Conservation (phyloP, 2,113 vertebrate species). For the Phaethon lepturus region DNA sequence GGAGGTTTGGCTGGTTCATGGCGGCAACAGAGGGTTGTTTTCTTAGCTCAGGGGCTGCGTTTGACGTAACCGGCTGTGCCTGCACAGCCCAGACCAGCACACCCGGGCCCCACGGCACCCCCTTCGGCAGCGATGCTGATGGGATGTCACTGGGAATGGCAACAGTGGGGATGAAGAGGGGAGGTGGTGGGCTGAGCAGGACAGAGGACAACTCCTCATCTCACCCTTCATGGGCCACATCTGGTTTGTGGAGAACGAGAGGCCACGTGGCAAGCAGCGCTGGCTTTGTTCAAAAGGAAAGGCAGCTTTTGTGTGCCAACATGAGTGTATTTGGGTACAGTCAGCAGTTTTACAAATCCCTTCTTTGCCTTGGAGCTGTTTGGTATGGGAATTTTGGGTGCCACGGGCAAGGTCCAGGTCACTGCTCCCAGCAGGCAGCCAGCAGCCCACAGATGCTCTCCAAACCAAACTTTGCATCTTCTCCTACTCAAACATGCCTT, state of each 20-base stretch:
- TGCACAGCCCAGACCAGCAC: neutral
- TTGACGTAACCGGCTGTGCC: neutral
- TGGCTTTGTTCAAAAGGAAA: neutral
- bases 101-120: neutral
- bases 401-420: neutral
- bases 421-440: neutral
- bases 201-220: neutral
- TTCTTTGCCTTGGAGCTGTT: neutral
- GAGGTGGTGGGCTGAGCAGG: neutral
- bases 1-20: neutral
- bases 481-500: neutral
- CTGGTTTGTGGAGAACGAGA: neutral
- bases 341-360: neutral
- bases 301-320: neutral
- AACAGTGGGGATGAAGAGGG: neutral
- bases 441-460: neutral
- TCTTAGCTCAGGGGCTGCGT: neutral
- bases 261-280: neutral
- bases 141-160: neutral
- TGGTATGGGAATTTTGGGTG: neutral
- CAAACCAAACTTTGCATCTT: neutral
- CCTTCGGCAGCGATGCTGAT: accelerated
- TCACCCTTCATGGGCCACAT: accelerated
- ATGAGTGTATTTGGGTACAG: neutral
- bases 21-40: neutral